Evolutionary conservation across 2,797 vertebrate species (phyloP).

Genomic region (Selene dorsalis): DNA sequence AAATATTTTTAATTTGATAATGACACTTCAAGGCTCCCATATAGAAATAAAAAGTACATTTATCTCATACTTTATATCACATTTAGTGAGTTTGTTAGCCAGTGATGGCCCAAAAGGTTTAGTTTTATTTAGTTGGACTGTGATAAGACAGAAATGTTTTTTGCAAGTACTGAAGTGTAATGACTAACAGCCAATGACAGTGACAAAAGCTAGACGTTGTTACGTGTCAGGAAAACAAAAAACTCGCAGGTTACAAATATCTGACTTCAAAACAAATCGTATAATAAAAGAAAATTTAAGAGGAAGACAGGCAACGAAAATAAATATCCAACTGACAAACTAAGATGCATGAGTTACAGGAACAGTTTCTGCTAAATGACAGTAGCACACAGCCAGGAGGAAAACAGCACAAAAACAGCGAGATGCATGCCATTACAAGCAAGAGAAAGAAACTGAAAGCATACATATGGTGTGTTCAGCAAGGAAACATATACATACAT

Average conservation of each 20-base stretch:
- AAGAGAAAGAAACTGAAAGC: conserved; percentile 22
- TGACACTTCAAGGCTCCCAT: too few species aligned
- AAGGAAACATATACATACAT: too few species aligned
- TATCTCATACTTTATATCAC: neutral
- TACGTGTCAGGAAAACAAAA: conserved; percentile 1
- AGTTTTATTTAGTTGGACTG: neutral
- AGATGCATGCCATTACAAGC: conserved; percentile 19
- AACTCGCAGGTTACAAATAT: neutral
- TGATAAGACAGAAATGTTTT: neutral
- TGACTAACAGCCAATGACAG: conserved; percentile 9
- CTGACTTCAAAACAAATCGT: conserved; percentile 29
- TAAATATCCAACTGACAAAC: conserved; percentile 42
- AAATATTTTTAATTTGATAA: too few species aligned
- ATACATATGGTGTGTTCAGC: neutral
- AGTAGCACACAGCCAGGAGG: conserved; percentile 17
- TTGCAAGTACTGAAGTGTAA: neutral
- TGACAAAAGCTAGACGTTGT: neutral
- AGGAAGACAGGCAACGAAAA: conserved; percentile 25
- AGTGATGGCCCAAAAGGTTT: neutral
- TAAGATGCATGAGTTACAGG: neutral
- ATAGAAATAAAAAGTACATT: neutral
- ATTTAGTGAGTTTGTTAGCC: neutral
- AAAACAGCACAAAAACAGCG: conserved; percentile 24
- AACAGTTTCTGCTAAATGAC: conserved; percentile 24
- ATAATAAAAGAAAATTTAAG: conserved; percentile 1